phyloP scores from a whole-genome alignment of 2,888 invertebrate genomes.

The Hirudinaria manillensis region DNA sequence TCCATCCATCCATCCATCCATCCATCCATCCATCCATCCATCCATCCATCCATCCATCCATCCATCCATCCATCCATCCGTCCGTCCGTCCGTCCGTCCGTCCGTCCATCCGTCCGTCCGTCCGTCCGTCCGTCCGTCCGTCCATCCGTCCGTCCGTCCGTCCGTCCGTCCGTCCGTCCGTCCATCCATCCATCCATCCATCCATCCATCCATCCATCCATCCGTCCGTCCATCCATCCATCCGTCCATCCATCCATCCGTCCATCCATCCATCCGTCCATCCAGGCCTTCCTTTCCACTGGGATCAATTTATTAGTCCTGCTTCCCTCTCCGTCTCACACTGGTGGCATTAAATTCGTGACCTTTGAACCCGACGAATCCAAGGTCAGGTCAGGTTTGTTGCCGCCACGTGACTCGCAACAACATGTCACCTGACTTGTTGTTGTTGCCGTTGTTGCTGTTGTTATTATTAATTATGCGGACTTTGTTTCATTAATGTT shows the following conservation, averaged over 20 bases:
- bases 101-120: conserved; percentile 7
- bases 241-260: not conserved
- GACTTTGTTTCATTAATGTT: too few relatives aligned
- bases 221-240: not conserved
- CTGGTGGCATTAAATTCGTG: too few relatives aligned
- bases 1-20: not conserved
- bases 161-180: conserved; percentile 1
- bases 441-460: too few relatives aligned
- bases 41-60: not conserved
- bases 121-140: not conserved
- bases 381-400: too few relatives aligned
- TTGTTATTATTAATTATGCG: too few relatives aligned
- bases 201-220: not conserved
- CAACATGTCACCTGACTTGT: too few relatives aligned
- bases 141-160: conserved; percentile 12
- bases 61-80: too few relatives aligned
- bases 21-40: not conserved
- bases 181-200: conserved; percentile 2
- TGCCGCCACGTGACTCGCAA: too few relatives aligned
- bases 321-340: too few relatives aligned
- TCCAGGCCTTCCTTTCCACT: not conserved
- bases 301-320: too few relatives aligned
- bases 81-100: too few relatives aligned
- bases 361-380: too few relatives aligned
- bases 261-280: not conserved